phyloP scores from a whole-genome alignment of 1,140 invertebrate genomes.

The Eueides isabella region DNA sequence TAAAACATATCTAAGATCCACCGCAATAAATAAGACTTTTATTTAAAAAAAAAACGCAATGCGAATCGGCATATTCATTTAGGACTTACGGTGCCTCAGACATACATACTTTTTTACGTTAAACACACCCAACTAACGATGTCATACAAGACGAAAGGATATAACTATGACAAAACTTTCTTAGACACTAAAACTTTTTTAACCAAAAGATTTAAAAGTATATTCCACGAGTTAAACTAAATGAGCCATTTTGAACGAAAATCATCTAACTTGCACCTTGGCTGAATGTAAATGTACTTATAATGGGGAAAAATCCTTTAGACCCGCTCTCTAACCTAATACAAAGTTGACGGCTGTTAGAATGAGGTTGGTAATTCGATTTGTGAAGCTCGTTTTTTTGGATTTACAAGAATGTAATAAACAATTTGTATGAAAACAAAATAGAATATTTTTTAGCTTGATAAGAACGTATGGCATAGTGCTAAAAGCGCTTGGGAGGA shows the following conservation, averaged over 20 bases:
- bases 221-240: neutral
- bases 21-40: too few relatives aligned
- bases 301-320: constrained; percentile 14
- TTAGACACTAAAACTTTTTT: neutral
- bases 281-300: constrained; percentile 19
- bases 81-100: too few relatives aligned
- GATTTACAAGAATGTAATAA: neutral
- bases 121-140: neutral
- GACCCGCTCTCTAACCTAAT: constrained; percentile 6
- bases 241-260: constrained; percentile 1
- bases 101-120: too few relatives aligned
- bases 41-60: too few relatives aligned
- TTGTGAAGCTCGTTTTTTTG: neutral
- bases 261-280: constrained; percentile 10
- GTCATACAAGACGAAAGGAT: neutral
- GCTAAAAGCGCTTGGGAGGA: too few relatives aligned
- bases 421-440: neutral
- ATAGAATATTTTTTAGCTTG: neutral
- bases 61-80: too few relatives aligned
- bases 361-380: neutral
- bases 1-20: too few relatives aligned
- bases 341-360: constrained; percentile 17
- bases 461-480: too few relatives aligned
- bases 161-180: neutral
- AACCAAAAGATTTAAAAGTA: neutral